Evolutionary conservation across 2,888 invertebrate genomes (phyloP).

Genomic region (Mantis religiosa): DNA sequence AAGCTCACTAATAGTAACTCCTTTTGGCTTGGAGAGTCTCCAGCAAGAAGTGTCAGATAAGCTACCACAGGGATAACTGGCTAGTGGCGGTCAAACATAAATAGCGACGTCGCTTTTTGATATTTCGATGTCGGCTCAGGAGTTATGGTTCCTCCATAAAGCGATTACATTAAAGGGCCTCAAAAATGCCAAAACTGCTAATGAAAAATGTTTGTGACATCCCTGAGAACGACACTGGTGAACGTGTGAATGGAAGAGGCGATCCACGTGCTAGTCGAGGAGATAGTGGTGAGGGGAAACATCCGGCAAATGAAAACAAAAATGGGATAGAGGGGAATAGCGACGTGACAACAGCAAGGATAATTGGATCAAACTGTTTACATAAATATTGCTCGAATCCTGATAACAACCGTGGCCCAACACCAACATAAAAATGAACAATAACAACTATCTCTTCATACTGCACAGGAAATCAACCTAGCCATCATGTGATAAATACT

Average conservation of each 20-base stretch:
- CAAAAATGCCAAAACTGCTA: too few species aligned
- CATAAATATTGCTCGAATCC: neutral
- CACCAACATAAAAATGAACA: neutral
- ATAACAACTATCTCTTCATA: neutral
- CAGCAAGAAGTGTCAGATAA: too few species aligned
- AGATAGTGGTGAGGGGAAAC: neutral
- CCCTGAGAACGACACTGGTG: neutral
- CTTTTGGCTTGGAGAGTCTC: too few species aligned
- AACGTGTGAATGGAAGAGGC: neutral
- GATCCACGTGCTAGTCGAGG: neutral
- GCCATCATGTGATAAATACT: too few species aligned
- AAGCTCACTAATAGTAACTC: too few species aligned
- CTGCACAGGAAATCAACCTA: neutral
- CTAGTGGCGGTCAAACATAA: too few species aligned
- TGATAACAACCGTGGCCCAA: neutral
- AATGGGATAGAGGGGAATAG: neutral
- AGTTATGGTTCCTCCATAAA: too few species aligned
- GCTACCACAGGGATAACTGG: too few species aligned
- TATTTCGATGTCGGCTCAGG: too few species aligned
- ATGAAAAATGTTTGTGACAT: neutral
- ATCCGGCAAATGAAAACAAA: neutral
- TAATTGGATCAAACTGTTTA: neutral
- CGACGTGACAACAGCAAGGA: neutral
- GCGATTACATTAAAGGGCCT: too few species aligned
- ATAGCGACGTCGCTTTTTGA: too few species aligned